Evolutionary conservation across 2,888 invertebrate genomes (phyloP), one percentile per base, ranked within the genome.

Genomic region (Mimas tiliae): DNA sequence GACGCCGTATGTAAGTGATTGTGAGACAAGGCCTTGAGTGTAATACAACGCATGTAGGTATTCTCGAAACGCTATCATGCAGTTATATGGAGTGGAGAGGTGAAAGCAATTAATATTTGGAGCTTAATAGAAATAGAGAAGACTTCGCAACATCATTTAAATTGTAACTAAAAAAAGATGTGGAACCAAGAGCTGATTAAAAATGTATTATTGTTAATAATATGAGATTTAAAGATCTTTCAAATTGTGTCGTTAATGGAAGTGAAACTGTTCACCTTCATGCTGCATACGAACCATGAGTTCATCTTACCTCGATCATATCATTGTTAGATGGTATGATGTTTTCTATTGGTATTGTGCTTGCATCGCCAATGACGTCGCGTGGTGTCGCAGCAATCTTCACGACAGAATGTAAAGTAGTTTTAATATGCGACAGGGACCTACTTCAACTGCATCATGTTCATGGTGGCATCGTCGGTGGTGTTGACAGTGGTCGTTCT

Each of bases 381-480:
- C 42, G 42, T 42, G 9, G 19, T 21, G 0, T 38, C 55, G n/a
- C n/a, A 19, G 34, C 11, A 33, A 33, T 1, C 33, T 34, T 0
- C 0, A 55, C 16, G 51, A 4, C 52, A 62, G 21, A 48, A 7
- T 47, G 19, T 63, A 47, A 21, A 66, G 38, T 16, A 53, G 27
- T 14, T 42, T 8, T 16, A 64, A 71, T 68, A 63, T 86, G 77
- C 87, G 90, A 79, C 95, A 98, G 99, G 99, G 88, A 98, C 99
- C 80, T 99, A 99, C 95, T 99, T 99, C 96, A 99, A 99, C 95
- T 98, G 98, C 95, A 99, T 99, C 94, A 99, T 99, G 99, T 98
- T 99, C 94, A 99, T 99, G 98, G 99, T 99, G 94, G 98, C 99
- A 69, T 98, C 98, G 72, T 99, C 99, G 73, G 99, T 99, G 90